Conservation (phyloP, 1,140 invertebrate genomes). For the Drosophila teissieri region DNA sequence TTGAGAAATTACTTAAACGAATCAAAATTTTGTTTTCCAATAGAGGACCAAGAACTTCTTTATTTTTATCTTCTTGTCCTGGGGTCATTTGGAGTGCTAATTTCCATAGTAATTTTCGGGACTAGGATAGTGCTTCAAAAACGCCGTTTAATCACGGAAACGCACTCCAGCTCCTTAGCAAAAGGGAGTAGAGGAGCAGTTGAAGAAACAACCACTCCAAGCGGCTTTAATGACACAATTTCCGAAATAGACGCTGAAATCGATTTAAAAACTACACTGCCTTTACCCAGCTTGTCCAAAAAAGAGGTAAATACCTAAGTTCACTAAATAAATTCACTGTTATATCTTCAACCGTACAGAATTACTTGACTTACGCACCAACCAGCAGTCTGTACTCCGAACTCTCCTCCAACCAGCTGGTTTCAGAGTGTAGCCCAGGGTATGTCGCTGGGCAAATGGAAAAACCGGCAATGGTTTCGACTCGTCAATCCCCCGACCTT, state of each 20-base stretch:
- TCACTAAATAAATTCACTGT: not conserved
- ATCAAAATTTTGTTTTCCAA: not conserved
- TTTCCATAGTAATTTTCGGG: conserved; percentile 89
- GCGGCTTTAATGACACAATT: conserved; percentile 90
- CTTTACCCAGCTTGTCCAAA: conserved; percentile 84
- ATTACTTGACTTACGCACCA: conserved; percentile 76
- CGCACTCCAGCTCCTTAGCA: conserved; percentile 51
- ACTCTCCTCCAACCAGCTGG: conserved; percentile 55
- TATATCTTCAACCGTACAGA: conserved; percentile 45
- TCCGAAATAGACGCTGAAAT: conserved; percentile 91
- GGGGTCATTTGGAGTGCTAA: conserved; percentile 88
- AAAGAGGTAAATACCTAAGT: conserved; percentile 69
- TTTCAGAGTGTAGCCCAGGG: conserved; percentile 25
- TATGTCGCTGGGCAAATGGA: conserved; percentile 42
- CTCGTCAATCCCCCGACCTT: conserved; percentile 75
- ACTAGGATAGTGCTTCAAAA: conserved; percentile 87
- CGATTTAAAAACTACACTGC: conserved; percentile 87
- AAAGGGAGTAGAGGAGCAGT: conserved; percentile 35
- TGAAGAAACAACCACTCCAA: conserved; percentile 87
- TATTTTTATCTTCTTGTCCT: conserved; percentile 91
- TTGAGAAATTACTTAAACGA: not conserved
- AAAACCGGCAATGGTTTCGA: conserved; percentile 61
- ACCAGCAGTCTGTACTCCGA: conserved; percentile 67
- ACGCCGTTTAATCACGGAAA: conserved; percentile 85
- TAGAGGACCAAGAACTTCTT: conserved; percentile 92